Conservation (phyloP, 2,113 vertebrate species). For the Fregetta grallaria region DNA sequence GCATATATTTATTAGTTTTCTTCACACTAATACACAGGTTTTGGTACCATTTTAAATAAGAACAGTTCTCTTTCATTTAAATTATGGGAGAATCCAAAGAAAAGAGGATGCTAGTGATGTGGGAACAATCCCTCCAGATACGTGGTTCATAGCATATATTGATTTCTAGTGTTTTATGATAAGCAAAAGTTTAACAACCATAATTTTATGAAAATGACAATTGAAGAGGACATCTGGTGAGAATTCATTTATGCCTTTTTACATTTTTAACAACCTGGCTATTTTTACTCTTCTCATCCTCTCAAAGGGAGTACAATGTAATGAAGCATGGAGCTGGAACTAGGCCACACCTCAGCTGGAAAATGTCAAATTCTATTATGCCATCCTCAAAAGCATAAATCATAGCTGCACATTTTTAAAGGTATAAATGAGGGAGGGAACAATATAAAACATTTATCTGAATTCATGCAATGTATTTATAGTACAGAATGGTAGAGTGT, state of each 20-base stretch:
- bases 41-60: background rate
- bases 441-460: constrained; percentile 11
- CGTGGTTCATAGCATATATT: background rate
- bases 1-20: background rate
- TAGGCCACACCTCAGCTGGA: constrained; percentile 81
- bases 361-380: constrained; percentile 82
- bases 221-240: constrained; percentile 70
- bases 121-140: background rate
- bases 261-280: constrained; percentile 75
- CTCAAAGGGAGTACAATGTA: constrained; percentile 74
- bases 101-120: background rate
- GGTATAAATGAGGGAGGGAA: background rate
- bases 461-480: background rate
- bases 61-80: background rate
- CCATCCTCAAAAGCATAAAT: constrained; percentile 77
- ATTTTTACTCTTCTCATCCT: constrained; percentile 78
- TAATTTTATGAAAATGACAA: constrained; percentile 64
- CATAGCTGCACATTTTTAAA: constrained; percentile 50
- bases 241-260: constrained; percentile 74
- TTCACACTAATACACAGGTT: background rate
- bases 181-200: constrained; percentile 31
- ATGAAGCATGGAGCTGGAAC: constrained; percentile 78
- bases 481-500: background rate
- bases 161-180: background rate
- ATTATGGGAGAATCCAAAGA: background rate